phyloP scores from a whole-genome alignment of 92 coral and sea anemone species.

The Chrysogorgia sp. region DNA sequence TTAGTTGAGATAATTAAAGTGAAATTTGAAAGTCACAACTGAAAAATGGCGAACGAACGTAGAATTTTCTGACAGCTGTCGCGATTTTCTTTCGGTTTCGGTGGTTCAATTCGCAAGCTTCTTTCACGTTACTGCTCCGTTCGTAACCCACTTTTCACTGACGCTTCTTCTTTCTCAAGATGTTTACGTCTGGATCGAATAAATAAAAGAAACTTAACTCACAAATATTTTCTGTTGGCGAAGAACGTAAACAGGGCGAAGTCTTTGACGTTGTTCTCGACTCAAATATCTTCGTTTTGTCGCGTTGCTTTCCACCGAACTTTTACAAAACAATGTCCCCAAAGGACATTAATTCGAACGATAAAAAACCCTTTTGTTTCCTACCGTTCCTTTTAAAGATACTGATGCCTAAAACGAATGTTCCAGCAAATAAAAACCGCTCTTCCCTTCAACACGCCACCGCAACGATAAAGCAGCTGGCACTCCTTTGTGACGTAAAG shows the following conservation, averaged over 20 bases:
- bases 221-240: background rate
- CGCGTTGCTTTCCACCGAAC: background rate
- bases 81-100: background rate
- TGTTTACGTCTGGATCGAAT: background rate
- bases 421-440: background rate
- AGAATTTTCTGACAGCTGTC: background rate
- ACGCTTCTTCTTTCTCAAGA: background rate
- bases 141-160: background rate
- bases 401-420: background rate
- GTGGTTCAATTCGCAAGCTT: background rate
- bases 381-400: background rate
- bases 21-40: no score
- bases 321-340: background rate
- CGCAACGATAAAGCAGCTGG: background rate
- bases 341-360: background rate
- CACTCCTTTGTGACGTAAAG: conserved; percentile 12
- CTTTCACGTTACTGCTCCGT: background rate
- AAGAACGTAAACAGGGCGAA: no score
- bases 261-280: background rate
- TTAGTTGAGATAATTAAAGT: background rate
- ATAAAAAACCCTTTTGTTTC: background rate
- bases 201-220: background rate
- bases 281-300: background rate
- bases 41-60: no score
- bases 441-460: background rate